Evolutionary conservation across 1,140 invertebrate species (phyloP).

Genomic region (Brachystomella parvula): DNA sequence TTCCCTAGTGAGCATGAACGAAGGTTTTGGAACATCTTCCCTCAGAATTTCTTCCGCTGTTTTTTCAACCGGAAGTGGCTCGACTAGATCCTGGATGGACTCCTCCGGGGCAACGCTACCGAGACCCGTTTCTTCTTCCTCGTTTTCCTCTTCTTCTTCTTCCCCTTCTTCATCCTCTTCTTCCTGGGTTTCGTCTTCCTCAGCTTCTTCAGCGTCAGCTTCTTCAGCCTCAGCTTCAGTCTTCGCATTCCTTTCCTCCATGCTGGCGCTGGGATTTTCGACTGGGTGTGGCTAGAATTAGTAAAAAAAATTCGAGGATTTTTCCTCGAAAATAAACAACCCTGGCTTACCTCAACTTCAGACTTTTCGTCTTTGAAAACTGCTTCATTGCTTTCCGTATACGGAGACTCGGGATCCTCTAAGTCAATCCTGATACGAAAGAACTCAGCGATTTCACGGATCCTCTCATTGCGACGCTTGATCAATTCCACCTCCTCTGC

Average conservation of each 20-base stretch:
- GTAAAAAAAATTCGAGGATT: no score
- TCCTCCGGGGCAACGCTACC: no score
- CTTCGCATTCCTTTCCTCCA: no score
- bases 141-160: no score
- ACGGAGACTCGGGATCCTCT: background rate
- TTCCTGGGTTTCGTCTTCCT: background rate
- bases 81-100: no score
- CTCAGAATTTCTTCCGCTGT: constrained; percentile 64
- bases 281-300: no score
- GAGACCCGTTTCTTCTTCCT: constrained; percentile 53
- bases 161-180: constrained; percentile 38
- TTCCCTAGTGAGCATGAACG: constrained; percentile 51
- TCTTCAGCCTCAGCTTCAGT: no score
- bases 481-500: constrained; percentile 2
- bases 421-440: background rate
- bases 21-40: constrained; percentile 56
- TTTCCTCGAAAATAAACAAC: background rate
- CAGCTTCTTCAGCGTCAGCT: constrained; percentile 43
- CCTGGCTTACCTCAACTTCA: constrained; percentile 10
- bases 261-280: no score
- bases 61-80: constrained; percentile 57
- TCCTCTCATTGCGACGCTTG: constrained; percentile 3
- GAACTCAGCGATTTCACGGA: constrained; percentile 3
- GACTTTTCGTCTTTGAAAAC: constrained; percentile 12
- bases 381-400: background rate